These are phyloP conservation scores for Drosophila triauraria DNA, from an alignment of 1,140 invertebrate genomes.

Conservation along the genomic window DNA sequence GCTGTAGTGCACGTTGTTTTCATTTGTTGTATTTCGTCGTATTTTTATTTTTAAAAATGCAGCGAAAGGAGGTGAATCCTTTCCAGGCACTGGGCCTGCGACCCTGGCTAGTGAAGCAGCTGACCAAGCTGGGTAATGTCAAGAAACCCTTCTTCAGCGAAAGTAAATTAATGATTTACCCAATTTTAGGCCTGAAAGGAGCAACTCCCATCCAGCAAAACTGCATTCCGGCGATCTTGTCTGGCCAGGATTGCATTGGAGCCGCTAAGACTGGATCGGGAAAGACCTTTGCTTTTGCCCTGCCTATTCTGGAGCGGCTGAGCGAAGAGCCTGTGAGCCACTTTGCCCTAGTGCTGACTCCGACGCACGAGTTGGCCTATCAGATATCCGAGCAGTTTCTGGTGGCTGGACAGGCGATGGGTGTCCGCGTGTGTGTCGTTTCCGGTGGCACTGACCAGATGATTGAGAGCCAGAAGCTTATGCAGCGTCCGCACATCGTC, in stretches of 20 bases:
- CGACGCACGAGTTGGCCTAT: slow-evolving; percentile 97
- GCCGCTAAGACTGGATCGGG: slow-evolving; percentile 99
- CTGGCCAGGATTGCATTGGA: slow-evolving; percentile 95
- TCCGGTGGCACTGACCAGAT: slow-evolving; percentile 98
- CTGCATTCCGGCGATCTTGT: slow-evolving; percentile 93
- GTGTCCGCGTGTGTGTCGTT: slow-evolving; percentile 92
- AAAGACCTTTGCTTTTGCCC: slow-evolving; percentile 98
- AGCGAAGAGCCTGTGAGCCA: slow-evolving; percentile 97
- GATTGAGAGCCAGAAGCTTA: slow-evolving; percentile 93
- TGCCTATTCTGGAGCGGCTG: slow-evolving; percentile 97
- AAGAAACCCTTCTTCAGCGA: neutral
- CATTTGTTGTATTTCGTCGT: slow-evolving; percentile 31
- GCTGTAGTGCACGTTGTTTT: slow-evolving; percentile 66
- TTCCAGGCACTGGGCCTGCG: slow-evolving; percentile 69
- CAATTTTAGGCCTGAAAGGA: slow-evolving; percentile 88
- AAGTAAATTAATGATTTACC: too few relatives aligned
- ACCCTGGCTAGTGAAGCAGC: slow-evolving; percentile 78
- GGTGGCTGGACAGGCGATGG: slow-evolving; percentile 93
- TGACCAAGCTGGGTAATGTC: slow-evolving; percentile 72
- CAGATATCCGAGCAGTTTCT: slow-evolving; percentile 97
- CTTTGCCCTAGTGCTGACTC: slow-evolving; percentile 97
- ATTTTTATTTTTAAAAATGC: slow-evolving; percentile 44
- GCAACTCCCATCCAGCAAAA: slow-evolving; percentile 95
- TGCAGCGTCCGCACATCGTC: slow-evolving; percentile 96
- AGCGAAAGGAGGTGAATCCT: slow-evolving; percentile 69